These are phyloP conservation scores for Cacoxenus indagator DNA, from an alignment of 2,888 invertebrate species.

Conservation along the genomic window DNA sequence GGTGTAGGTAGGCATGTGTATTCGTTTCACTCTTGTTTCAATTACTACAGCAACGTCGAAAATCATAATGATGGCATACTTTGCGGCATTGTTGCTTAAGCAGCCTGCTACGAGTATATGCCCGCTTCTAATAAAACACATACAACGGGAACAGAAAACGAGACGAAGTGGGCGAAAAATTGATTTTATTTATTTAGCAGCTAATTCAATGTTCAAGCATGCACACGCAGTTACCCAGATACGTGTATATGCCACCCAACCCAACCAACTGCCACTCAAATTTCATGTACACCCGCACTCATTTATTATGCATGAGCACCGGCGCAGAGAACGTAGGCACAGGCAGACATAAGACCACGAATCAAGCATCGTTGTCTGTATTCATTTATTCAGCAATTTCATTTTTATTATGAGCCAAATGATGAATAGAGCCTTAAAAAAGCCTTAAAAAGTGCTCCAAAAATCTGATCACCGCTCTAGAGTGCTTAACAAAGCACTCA, in stretches of 20 bases:
- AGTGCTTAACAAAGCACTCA: no score
- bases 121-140: background rate
- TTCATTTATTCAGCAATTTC: slow-evolving; percentile 25
- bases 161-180: slow-evolving; percentile 7
- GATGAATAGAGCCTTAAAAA: background rate
- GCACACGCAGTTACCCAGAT: background rate
- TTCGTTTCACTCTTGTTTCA: background rate
- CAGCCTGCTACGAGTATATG: background rate
- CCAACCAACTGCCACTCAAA: no score
- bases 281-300: background rate
- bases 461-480: no score
- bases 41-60: slow-evolving; percentile 17
- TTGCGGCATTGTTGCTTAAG: slow-evolving; percentile 9
- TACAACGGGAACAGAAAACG: background rate
- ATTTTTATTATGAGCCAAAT: background rate
- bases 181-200: slow-evolving; percentile 35
- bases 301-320: slow-evolving; percentile 19
- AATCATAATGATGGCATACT: slow-evolving; percentile 17
- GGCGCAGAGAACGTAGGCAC: slow-evolving; percentile 13
- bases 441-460: no score
- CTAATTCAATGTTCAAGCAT: background rate
- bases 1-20: no score
- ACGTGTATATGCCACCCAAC: background rate
- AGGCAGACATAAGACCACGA: slow-evolving; percentile 4
- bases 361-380: slow-evolving; percentile 12